These are phyloP conservation scores for Heliconius eleuchia DNA, from an alignment of 1,140 invertebrate genomes.

Conservation along the genomic window DNA sequence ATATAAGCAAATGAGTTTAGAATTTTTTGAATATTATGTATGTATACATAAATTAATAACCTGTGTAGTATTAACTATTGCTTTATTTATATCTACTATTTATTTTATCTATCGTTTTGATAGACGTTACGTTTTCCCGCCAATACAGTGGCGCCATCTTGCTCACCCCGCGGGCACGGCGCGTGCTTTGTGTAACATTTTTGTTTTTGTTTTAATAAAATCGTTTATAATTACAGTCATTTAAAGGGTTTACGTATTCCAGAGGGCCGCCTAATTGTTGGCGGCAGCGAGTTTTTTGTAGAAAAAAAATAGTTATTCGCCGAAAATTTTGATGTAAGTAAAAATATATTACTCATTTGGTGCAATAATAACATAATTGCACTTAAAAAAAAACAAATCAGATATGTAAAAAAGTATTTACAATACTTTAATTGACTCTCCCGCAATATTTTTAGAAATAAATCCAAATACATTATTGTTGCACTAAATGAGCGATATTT, in stretches of 20 bases:
- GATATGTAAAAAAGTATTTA: too few relatives aligned
- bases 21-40: too few relatives aligned
- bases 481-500: too few relatives aligned
- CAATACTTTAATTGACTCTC: too few relatives aligned
- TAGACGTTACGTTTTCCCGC: conserved; percentile 35
- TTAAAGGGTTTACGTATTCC: conserved; percentile 53
- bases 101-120: conserved; percentile 15
- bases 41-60: too few relatives aligned
- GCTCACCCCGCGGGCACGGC: conserved; percentile 40
- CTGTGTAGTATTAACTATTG: background rate
- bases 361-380: too few relatives aligned
- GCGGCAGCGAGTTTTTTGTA: conserved; percentile 43
- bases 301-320: conserved; percentile 23
- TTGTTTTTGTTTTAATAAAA: conserved; percentile 52
- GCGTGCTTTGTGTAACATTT: conserved; percentile 47
- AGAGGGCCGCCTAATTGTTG: conserved; percentile 51
- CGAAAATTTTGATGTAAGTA: background rate
- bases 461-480: too few relatives aligned
- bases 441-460: too few relatives aligned
- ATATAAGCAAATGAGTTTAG: too few relatives aligned
- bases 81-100: background rate
- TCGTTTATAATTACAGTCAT: conserved; percentile 55
- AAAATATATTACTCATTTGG: background rate
- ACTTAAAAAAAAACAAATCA: too few relatives aligned
- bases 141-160: conserved; percentile 47